Evolutionary conservation across 1,140 invertebrate genomes (phyloP), one percentile per base, ranked within the genome.

Genomic region (Ridgeia piscesae): DNA sequence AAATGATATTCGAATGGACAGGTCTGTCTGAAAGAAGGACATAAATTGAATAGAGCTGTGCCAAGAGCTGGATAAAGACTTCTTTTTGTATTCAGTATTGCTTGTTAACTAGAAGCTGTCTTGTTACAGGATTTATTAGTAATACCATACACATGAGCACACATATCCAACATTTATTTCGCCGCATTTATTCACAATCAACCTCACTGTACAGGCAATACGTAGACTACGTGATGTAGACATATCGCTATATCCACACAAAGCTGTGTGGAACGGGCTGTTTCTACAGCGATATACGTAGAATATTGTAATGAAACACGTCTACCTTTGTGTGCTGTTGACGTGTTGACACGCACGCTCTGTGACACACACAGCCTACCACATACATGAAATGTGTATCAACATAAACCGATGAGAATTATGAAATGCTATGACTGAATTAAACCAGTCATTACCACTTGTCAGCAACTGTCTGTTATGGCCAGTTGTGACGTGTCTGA

Each of bases 151-250:
- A 77, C 27, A 4, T 21, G 58, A 4, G 58, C 58, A 31, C 58
- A 77, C 17, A 77, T 77, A 77, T 77, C 58, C 58, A 77, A 77
- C 58, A 77, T 77, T 77, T 77, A 77, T 77, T 77, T 77, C 58
- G 58, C 27, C 58, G 58, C 58, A 77, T 21, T 21, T 77, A 77
- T 77, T 77, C 58, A 77, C 58, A 77, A 77, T 77, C 11, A 77
- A 77, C 27, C 27, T 21, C 27, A 77, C 27, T 77, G 58, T 77
- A 77, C 58, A 77, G 58, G 4, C 58, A 77, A 77, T 77, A 77
- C 58, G 27, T 77, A 77, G 27, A 77, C 58, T 77, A 77, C 27
- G 27, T 77, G 11, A 14, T 21, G 58, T 77, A 77, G 58, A 77
- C 58, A 77, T 77, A 77, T 77, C 0, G 58, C 58, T 77, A 77